Conservation (phyloP, 2,113 vertebrate species). For the Caranx ignobilis region DNA sequence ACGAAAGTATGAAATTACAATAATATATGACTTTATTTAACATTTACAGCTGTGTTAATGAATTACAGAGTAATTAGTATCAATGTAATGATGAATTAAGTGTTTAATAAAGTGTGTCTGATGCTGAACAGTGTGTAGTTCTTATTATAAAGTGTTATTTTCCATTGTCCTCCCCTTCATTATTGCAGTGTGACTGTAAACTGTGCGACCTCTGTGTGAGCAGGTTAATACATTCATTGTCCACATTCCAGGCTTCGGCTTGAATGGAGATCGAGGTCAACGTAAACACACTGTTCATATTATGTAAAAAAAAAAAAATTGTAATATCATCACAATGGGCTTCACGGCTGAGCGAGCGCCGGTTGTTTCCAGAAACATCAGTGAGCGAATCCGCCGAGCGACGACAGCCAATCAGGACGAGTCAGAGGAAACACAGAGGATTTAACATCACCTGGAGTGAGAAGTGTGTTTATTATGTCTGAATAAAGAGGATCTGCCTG, state of each 20-base stretch:
- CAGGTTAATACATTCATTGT: constrained; percentile 47
- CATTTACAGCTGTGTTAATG: too few species aligned
- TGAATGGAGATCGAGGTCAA: constrained; percentile 62
- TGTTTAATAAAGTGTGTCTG: too few species aligned
- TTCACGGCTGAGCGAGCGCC: constrained; percentile 30
- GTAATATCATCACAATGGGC: constrained; percentile 62
- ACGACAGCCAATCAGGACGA: background rate
- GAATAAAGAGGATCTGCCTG: background rate
- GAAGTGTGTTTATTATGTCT: background rate
- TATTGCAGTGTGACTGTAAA: background rate
- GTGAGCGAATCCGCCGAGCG: background rate
- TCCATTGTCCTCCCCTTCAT: background rate
- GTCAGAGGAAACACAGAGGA: background rate
- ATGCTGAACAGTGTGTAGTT: too few species aligned
- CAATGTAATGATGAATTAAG: too few species aligned
- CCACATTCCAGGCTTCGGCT: constrained; percentile 44
- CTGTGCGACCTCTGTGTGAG: background rate
- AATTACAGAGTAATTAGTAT: too few species aligned
- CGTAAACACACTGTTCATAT: constrained; percentile 45
- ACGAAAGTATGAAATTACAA: too few species aligned
- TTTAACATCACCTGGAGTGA: background rate
- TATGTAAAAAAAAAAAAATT: constrained; percentile 37
- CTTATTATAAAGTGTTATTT: background rate
- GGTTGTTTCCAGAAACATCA: constrained; percentile 26
- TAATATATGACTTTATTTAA: too few species aligned